Evolutionary conservation across 2,797 vertebrate genomes (phyloP).

Genomic region (Sebastes trivittatus): DNA sequence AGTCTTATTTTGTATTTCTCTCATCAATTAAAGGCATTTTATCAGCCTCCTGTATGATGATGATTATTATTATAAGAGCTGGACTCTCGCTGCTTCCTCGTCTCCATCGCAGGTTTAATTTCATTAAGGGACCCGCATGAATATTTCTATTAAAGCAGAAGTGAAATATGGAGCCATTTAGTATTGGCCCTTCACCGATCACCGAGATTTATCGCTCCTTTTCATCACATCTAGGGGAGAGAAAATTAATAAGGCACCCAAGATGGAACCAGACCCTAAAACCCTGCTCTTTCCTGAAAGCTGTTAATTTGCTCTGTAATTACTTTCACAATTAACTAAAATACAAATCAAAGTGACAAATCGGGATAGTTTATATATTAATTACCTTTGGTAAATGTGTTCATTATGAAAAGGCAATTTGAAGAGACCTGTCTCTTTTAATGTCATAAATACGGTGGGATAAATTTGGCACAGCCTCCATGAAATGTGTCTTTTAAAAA

Average conservation of each 20-base stretch:
- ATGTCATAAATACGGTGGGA: constrained; percentile 86
- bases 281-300: constrained; percentile 93
- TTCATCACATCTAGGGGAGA: constrained; percentile 96
- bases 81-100: constrained; percentile 55
- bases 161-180: constrained; percentile 99
- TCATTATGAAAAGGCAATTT: constrained; percentile 98
- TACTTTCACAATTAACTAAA: constrained; percentile 99
- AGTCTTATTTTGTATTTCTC: constrained; percentile 20
- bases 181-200: constrained; percentile 97
- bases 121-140: constrained; percentile 96
- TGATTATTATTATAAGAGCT: constrained; percentile 33
- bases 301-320: constrained; percentile 97
- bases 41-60: constrained; percentile 12
- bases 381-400: constrained; percentile 94
- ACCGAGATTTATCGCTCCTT: constrained; percentile 96
- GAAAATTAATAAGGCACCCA: constrained; percentile 94
- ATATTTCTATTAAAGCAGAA: constrained; percentile 99
- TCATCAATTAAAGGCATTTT: constrained; percentile 35
- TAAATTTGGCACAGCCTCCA: constrained; percentile 54
- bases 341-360: constrained; percentile 99
- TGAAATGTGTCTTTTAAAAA: constrained; percentile 70
- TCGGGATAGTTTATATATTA: constrained; percentile 97
- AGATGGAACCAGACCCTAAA: constrained; percentile 91
- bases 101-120: constrained; percentile 91
- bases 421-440: constrained; percentile 91